A percentile compares a stretch with the other conserved stretches of the same genome.
Evolutionary conservation across 1,140 invertebrate genomes (phyloP).

Genomic region (Eciton burchellii): DNA sequence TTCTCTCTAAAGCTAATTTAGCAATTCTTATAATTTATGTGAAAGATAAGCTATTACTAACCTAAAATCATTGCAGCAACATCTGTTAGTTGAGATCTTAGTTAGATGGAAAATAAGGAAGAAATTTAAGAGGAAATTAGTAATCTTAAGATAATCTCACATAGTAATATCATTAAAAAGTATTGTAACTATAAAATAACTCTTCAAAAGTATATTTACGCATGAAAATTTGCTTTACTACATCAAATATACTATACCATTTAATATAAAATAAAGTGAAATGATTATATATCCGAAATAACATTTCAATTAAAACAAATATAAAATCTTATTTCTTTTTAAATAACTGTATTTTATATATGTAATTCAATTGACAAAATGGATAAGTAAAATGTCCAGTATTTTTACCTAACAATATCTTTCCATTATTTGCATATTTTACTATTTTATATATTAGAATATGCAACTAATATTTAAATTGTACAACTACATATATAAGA

Average conservation of each 20-base stretch:
- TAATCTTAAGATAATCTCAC: not conserved
- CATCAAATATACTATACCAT: too few relatives aligned
- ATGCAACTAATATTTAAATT: constrained; percentile 19
- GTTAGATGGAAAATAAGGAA: not conserved
- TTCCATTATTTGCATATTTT: not conserved
- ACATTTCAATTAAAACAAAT: too few relatives aligned
- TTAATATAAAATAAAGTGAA: too few relatives aligned
- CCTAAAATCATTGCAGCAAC: not conserved
- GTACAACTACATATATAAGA: not conserved
- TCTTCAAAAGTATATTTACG: too few relatives aligned
- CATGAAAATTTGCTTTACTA: too few relatives aligned
- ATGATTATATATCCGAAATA: too few relatives aligned
- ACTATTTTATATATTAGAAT: not conserved
- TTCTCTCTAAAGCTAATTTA: not conserved
- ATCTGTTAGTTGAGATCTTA: not conserved
- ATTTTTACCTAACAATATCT: not conserved
- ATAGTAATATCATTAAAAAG: not conserved
- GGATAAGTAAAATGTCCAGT: not conserved
- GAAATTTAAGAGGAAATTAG: not conserved
- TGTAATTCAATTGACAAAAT: too few relatives aligned
- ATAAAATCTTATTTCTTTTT: too few relatives aligned
- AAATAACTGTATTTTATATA: too few relatives aligned
- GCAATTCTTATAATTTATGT: constrained; percentile 3
- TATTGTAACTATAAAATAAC: not conserved
- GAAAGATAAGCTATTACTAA: not conserved